phyloP scores from a whole-genome alignment of 2,113 vertebrate genomes.

The Philantomba maxwellii region DNA sequence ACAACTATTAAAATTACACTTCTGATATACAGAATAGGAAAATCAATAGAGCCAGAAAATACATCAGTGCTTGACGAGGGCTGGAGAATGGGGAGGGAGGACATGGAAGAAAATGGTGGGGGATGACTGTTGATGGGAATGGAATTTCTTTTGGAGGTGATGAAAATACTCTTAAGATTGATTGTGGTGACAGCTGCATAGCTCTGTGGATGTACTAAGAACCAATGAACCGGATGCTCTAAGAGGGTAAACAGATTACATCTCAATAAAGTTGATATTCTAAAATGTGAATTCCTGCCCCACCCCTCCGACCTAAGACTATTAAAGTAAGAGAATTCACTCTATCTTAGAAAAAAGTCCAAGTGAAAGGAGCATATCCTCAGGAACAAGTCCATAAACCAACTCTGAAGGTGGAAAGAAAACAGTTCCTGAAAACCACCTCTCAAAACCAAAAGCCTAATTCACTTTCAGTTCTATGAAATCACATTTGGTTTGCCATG shows the following conservation, averaged over 20 bases:
- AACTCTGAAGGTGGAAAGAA: neutral
- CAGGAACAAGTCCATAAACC: conserved; percentile 2
- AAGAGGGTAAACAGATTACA: neutral
- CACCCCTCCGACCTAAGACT: neutral
- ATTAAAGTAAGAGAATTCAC: neutral
- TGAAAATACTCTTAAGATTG: neutral
- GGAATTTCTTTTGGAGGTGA: neutral
- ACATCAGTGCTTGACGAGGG: neutral
- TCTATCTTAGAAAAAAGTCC: conserved; percentile 8
- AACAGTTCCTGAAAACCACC: neutral
- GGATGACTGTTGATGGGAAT: neutral
- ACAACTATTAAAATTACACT: neutral
- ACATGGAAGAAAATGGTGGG: neutral
- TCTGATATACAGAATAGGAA: neutral
- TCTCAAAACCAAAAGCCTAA: conserved; percentile 4
- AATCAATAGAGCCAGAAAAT: neutral
- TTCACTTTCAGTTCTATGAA: conserved; percentile 17
- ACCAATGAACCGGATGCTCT: neutral
- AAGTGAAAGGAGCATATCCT: neutral
- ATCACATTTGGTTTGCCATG: neutral
- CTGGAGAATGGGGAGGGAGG: neutral
- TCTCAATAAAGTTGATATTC: neutral
- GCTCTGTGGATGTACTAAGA: neutral
- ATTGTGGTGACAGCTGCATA: neutral
- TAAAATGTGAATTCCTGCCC: neutral